phyloP scores from a whole-genome alignment of 2,888 invertebrate species.

The Cephus pulcher region DNA sequence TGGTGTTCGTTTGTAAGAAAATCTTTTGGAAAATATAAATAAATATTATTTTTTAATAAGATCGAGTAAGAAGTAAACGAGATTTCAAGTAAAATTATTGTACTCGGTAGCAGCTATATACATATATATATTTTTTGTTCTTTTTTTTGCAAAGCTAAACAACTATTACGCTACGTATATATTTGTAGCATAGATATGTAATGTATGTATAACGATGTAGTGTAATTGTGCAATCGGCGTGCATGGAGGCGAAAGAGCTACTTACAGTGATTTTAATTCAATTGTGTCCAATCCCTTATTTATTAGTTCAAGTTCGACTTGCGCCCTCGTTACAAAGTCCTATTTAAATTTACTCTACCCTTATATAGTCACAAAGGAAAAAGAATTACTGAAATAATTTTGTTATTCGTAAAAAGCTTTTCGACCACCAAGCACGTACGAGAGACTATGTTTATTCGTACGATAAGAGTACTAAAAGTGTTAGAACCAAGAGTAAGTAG shows the following conservation, averaged over 20 bases:
- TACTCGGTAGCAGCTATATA: too few species aligned
- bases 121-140: neutral
- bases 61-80: conserved; percentile 15
- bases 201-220: neutral
- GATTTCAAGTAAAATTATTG: conserved; percentile 19
- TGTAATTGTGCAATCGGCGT: neutral
- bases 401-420: neutral
- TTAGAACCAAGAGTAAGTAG: conserved; percentile 30
- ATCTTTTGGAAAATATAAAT: conserved; percentile 22
- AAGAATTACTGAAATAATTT: neutral
- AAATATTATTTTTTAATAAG: conserved; percentile 18
- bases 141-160: neutral
- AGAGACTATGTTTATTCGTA: neutral
- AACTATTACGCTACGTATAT: neutral
- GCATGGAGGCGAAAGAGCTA: neutral
- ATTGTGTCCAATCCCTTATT: neutral
- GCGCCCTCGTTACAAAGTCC: neutral
- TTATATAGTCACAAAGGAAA: neutral
- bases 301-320: neutral
- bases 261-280: neutral
- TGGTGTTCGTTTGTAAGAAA: conserved; percentile 16
- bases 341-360: neutral
- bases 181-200: neutral
- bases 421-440: neutral
- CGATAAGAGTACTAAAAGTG: neutral